phyloP scores from a whole-genome alignment of 2,888 invertebrate species.

The Chouioia cunea region DNA sequence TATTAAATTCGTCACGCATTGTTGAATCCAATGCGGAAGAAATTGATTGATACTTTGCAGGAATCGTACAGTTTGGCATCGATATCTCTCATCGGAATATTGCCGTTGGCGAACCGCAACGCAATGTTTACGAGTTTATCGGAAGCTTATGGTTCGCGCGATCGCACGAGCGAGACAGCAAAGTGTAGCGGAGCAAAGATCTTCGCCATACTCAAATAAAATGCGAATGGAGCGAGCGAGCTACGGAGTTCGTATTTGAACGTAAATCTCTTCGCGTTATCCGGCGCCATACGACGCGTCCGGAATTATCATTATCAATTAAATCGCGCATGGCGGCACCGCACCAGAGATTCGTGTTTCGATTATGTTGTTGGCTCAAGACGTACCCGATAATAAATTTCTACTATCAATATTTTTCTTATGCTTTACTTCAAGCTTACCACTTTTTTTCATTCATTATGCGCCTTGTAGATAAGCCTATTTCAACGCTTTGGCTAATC shows the following conservation, averaged over 20 bases:
- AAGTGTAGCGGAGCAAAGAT: not conserved
- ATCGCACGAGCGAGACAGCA: not conserved
- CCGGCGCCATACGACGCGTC: slow-evolving; percentile 29
- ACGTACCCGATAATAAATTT: too few species aligned
- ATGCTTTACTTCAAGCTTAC: too few species aligned
- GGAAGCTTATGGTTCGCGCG: slow-evolving; percentile 39
- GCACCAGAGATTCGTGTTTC: slow-evolving; percentile 34
- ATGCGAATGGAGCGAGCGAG: slow-evolving; percentile 26
- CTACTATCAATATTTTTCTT: too few species aligned
- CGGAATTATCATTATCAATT: slow-evolving; percentile 51
- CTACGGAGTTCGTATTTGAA: not conserved
- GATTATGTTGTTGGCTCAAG: not conserved
- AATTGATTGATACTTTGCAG: slow-evolving; percentile 50
- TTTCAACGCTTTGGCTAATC: too few species aligned
- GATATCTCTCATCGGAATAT: slow-evolving; percentile 13
- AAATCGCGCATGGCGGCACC: slow-evolving; percentile 47
- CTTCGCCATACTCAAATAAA: slow-evolving; percentile 45
- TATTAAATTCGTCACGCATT: slow-evolving; percentile 54
- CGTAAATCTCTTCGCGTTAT: slow-evolving; percentile 45
- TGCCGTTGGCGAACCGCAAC: slow-evolving; percentile 26
- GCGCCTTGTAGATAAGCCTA: too few species aligned
- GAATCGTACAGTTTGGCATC: not conserved
- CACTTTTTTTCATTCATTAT: too few species aligned
- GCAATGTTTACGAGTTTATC: slow-evolving; percentile 46
- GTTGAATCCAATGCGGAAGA: slow-evolving; percentile 50